Base-by-base conservation (phyloP, 2,797 vertebrate species). In the Glyptemys insculpta region DNA sequence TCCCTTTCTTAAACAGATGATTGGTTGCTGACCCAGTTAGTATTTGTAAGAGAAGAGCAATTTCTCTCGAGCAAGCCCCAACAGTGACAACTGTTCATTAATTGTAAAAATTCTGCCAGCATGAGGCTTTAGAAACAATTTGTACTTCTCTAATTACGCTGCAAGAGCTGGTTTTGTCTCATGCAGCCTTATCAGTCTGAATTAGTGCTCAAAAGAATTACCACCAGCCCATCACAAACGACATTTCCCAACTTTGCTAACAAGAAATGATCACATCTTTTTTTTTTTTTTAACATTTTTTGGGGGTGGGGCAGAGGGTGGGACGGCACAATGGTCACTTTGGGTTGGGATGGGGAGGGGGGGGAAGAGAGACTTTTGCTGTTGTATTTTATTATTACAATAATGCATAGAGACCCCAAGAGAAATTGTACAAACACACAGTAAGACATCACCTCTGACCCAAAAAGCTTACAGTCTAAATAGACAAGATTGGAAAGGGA, bases 21-120 rank as follows among this genome's bases (percentile, higher is more conserved):
- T 5, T 68, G 86, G 93, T 90, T 93, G 92, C 93, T 96, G 95
- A 94, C 96, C 96, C 94, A 96, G 84, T 92, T 96, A 1, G 0
- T 50, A 52, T 1, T 0, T 0, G 1, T 78, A 54, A 87, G 62
- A 79, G 0, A 53, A 92, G 92, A 91, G 44, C 1, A 5, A 89
- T 94, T 93, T 86, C 86, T 95, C 68, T 65, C 86, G 19, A 3
- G 56, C 84, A 79, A 96, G 93, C 79, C 88, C 52, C 83, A 80
- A 16, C 90, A 81, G 68, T 27, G 90, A 94, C 89, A 89, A 96
- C n/a, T 25, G 31, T 79, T 89, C 95, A 83, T 87, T 95, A 95
- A 95, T 90, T 89, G 89, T 91, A 89, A 94, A 95, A 97, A 94
- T 85, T 88, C 95, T 94, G 92, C 94, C 95, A 95, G 95, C 8